Evolutionary conservation across 2,113 vertebrate genomes (phyloP).

Genomic region (Porphyrio hochstetteri): DNA sequence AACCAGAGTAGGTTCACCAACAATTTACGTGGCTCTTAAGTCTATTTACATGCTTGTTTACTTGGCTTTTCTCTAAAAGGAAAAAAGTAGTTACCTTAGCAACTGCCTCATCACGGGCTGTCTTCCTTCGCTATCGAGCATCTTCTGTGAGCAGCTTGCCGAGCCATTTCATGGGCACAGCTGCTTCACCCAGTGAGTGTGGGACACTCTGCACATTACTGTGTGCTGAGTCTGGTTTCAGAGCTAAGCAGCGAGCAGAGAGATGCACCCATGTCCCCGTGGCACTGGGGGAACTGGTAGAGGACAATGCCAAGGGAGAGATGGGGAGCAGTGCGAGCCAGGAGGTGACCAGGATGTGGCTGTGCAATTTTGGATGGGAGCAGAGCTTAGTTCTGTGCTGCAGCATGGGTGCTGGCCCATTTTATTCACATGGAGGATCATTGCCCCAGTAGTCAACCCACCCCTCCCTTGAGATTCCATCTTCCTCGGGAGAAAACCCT

Average conservation of each 20-base stretch:
- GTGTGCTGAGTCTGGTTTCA: background rate
- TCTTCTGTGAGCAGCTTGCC: slow-evolving; percentile 33
- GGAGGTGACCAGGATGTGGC: background rate
- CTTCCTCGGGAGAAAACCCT: background rate
- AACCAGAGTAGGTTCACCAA: slow-evolving; percentile 75
- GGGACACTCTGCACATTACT: background rate
- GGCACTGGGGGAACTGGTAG: background rate
- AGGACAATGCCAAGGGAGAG: background rate
- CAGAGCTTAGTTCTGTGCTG: background rate
- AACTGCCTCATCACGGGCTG: slow-evolving; percentile 65
- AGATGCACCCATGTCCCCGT: background rate
- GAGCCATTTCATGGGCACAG: background rate
- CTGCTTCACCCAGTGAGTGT: background rate
- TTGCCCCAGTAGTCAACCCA: background rate
- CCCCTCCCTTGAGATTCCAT: background rate
- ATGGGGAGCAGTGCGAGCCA: background rate
- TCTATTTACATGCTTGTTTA: slow-evolving; percentile 81
- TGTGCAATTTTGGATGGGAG: background rate
- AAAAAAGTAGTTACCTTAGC: slow-evolving; percentile 76
- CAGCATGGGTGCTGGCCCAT: background rate
- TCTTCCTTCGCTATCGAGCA: slow-evolving; percentile 32
- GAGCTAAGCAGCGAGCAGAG: background rate
- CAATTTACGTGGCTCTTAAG: slow-evolving; percentile 75
- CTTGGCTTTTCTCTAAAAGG: slow-evolving; percentile 71
- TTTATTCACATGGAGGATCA: background rate